A percentile compares a stretch with the other conserved stretches of the same genome.
phyloP scores from a whole-genome alignment of 2,113 vertebrate genomes.

The Gracilinanus agilis region DNA sequence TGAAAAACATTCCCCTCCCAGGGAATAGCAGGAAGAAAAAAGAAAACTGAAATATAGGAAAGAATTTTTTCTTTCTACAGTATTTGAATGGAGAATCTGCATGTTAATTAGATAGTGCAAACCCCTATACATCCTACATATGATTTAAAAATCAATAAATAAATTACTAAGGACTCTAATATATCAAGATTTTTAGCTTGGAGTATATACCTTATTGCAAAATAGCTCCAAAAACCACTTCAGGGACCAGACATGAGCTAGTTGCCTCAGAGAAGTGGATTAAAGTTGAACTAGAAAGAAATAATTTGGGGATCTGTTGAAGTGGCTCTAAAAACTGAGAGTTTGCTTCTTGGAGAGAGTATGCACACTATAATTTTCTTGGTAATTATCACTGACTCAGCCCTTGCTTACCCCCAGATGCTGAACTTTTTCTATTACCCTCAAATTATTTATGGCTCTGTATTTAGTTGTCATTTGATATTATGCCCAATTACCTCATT shows the following conservation, averaged over 20 bases:
- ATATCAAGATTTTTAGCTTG: background rate
- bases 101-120: background rate
- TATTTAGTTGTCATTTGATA: constrained; percentile 47
- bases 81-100: background rate
- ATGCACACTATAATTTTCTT: constrained; percentile 1
- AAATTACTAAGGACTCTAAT: background rate
- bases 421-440: background rate
- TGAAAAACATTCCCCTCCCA: background rate
- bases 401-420: background rate
- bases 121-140: background rate
- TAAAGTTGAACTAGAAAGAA: background rate
- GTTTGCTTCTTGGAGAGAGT: constrained; percentile 32
- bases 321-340: constrained; percentile 26
- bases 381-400: constrained; percentile 6
- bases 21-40: background rate
- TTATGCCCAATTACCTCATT: constrained; percentile 35
- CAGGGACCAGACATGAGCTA: background rate
- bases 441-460: background rate
- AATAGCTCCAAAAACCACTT: background rate
- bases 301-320: constrained; percentile 37
- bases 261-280: background rate
- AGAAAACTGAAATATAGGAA: background rate
- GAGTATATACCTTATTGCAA: background rate
- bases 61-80: background rate
- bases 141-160: background rate